phyloP scores from a whole-genome alignment of 2,113 vertebrate species.

The Lasiurus borealis region DNA sequence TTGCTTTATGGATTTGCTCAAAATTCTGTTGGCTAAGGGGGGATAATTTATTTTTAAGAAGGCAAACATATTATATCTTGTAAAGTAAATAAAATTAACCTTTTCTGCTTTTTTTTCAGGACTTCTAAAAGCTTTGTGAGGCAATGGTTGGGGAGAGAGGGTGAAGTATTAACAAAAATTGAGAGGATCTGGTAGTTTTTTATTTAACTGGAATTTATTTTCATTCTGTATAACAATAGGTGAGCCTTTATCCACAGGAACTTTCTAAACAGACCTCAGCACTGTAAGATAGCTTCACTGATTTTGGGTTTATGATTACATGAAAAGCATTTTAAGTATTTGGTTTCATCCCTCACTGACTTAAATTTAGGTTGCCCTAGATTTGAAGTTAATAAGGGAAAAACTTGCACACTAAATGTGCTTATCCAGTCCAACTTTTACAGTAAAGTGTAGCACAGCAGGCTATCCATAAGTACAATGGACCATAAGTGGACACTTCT shows the following conservation, averaged over 20 bases:
- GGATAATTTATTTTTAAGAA: background rate
- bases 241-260: background rate
- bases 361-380: conserved; percentile 60
- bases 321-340: conserved; percentile 23
- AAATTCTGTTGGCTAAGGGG: background rate
- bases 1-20: conserved; percentile 22
- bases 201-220: background rate
- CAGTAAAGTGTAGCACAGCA: background rate
- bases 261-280: conserved; percentile 23
- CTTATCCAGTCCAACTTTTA: background rate
- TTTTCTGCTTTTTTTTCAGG: background rate
- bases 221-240: background rate
- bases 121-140: background rate
- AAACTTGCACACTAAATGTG: background rate
- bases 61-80: background rate
- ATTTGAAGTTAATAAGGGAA: conserved; percentile 26
- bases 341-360: background rate
- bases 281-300: background rate
- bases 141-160: background rate
- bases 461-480: background rate
- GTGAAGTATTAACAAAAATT: background rate
- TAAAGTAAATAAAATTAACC: background rate
- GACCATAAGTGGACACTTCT: background rate
- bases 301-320: conserved; percentile 20
- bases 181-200: background rate